phyloP scores from a whole-genome alignment of 2,113 vertebrate genomes.

The Strigops habroptila region DNA sequence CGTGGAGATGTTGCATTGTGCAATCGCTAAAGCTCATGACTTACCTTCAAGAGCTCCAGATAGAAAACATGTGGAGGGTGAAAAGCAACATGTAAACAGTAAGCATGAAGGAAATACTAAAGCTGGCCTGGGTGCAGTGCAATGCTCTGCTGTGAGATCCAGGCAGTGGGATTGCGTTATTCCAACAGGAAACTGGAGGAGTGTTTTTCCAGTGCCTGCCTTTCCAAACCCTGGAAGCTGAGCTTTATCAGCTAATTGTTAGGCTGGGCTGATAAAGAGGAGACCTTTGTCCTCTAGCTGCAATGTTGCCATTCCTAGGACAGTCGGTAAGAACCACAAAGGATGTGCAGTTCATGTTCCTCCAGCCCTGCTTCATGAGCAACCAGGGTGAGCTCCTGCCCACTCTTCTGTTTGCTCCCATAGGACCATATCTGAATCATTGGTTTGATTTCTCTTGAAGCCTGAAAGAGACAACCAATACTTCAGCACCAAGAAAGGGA shows the following conservation, averaged over 20 bases:
- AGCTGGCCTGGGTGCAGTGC: not conserved
- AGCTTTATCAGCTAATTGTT: not conserved
- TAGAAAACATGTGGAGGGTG: conserved; percentile 35
- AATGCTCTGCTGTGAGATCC: not conserved
- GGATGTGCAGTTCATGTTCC: not conserved
- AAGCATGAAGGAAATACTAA: not conserved
- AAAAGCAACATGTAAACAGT: conserved; percentile 36
- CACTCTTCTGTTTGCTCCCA: not conserved
- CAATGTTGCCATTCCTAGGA: not conserved
- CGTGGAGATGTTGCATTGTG: not conserved
- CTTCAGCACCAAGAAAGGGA: not conserved
- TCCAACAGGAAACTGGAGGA: conserved; percentile 12
- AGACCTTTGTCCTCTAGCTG: not conserved
- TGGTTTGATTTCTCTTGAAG: not conserved
- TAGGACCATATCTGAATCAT: not conserved
- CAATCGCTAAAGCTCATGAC: not conserved
- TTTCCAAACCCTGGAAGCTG: not conserved
- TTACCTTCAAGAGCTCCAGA: conserved; percentile 25
- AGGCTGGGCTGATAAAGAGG: not conserved
- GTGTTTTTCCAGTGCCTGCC: not conserved
- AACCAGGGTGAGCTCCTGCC: not conserved
- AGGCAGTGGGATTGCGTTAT: not conserved
- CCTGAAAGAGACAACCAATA: not conserved
- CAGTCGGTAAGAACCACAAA: not conserved
- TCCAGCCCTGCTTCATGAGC: not conserved